Percentiles rank a stretch among this genome's conserved stretches.
phyloP scores from a whole-genome alignment of 2,113 vertebrate species.

The Pandion haliaetus region DNA sequence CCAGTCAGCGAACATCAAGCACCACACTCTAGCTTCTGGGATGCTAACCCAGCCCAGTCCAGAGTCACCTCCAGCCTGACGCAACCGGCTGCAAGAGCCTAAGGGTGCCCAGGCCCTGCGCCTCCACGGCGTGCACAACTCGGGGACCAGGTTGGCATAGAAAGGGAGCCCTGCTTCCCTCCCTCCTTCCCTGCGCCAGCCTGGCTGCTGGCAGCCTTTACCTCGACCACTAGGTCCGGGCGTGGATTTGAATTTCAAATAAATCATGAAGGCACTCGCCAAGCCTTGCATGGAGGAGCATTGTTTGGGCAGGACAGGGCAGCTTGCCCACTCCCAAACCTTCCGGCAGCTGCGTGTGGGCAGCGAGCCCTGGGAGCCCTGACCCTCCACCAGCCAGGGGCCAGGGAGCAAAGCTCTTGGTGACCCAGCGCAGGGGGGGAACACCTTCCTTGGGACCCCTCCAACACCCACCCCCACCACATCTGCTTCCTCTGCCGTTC shows the following conservation, averaged over 20 bases:
- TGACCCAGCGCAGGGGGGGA: not conserved
- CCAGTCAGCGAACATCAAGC: not conserved
- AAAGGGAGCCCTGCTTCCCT: not conserved
- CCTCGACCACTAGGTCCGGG: accelerated
- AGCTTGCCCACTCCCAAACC: not conserved
- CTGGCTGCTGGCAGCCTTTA: not conserved
- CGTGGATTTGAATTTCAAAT: slow-evolving; percentile 56
- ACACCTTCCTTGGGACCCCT: not conserved
- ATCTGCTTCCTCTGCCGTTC: not conserved
- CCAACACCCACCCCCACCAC: not conserved
- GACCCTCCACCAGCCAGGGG: not conserved
- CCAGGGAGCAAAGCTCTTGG: not conserved
- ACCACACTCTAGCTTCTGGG: not conserved
- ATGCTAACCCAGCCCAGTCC: not conserved
- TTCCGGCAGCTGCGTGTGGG: accelerated
- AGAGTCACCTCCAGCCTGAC: not conserved
- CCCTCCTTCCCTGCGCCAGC: not conserved
- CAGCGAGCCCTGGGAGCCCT: not conserved
- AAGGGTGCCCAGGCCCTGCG: not conserved
- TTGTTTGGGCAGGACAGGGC: not conserved
- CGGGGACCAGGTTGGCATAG: not conserved
- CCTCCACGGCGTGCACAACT: not conserved
- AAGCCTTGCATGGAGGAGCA: not conserved
- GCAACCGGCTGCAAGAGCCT: not conserved
- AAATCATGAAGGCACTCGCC: not conserved